These are phyloP conservation scores for Plecotus auritus DNA, from an alignment of 2,113 vertebrate genomes.

Conservation along the genomic window DNA sequence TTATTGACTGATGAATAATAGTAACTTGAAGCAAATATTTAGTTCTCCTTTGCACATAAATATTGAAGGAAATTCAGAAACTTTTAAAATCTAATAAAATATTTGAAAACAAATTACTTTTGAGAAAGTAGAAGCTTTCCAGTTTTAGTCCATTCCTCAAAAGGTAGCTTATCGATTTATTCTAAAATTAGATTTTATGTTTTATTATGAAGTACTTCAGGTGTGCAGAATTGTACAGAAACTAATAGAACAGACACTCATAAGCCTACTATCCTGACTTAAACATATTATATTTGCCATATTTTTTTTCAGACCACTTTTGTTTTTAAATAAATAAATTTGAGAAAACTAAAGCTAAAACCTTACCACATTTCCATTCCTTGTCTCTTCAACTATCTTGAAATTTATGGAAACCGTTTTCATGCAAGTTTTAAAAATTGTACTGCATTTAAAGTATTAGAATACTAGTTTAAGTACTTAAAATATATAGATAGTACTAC, in stretches of 20 bases:
- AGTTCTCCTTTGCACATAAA: not conserved
- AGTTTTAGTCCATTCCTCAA: not conserved
- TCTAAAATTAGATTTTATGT: conserved; percentile 1
- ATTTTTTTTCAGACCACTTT: not conserved
- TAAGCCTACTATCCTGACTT: not conserved
- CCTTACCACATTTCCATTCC: not conserved
- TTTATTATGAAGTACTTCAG: conserved; percentile 2
- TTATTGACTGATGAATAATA: conserved; percentile 15
- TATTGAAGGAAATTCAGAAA: conserved; percentile 4
- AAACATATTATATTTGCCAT: not conserved
- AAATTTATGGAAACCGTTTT: not conserved
- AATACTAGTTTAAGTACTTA: not conserved
- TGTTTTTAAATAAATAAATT: conserved; percentile 12
- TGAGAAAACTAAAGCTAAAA: not conserved
- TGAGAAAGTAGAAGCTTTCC: not conserved
- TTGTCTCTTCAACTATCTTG: not conserved
- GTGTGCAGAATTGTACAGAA: not conserved
- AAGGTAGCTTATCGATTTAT: not conserved
- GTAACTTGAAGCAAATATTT: conserved; percentile 6
- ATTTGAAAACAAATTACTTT: conserved; percentile 32
- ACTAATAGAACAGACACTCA: not conserved
- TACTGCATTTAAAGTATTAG: not conserved
- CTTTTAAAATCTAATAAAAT: conserved; percentile 4
- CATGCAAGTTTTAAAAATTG: not conserved
- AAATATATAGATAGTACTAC: not conserved